Conservation (phyloP, 2,797 vertebrate species). For the Heliangelus exortis region DNA sequence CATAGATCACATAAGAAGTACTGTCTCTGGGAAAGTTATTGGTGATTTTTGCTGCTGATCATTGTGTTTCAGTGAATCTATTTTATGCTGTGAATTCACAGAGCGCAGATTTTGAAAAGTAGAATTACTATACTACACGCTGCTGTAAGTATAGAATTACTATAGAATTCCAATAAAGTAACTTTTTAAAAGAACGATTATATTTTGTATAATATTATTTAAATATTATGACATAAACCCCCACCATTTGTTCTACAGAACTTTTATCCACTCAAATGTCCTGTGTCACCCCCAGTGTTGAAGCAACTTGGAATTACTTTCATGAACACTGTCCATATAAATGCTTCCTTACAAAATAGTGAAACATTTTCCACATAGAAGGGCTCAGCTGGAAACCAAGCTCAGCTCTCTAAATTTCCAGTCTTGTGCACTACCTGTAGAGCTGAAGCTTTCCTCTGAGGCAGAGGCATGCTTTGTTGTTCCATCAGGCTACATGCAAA, state of each 20-base stretch:
- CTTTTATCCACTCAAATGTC: neutral
- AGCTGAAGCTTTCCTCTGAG: neutral
- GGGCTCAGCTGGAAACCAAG: neutral
- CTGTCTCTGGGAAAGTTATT: neutral
- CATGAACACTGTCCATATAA: neutral
- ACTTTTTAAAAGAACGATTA: neutral
- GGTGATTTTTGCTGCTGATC: neutral
- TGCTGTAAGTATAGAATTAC: neutral
- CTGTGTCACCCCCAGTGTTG: neutral
- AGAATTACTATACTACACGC: neutral
- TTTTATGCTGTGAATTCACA: neutral
- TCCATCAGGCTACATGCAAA: neutral
- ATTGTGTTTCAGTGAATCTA: neutral
- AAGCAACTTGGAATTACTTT: neutral
- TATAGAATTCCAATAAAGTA: neutral
- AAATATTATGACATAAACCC: neutral
- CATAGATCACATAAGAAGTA: rapidly evolving
- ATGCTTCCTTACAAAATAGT: neutral
- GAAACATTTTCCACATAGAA: neutral
- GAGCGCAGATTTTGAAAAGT: neutral
- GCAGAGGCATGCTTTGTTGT: neutral
- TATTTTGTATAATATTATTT: no score
- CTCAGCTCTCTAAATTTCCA: neutral
- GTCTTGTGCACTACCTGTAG: neutral
- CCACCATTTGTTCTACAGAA: neutral